Percentiles rank a stretch among this genome's conserved stretches.
Conservation (phyloP, 2,797 vertebrate species). For the Enteromius thamalakanensis region DNA sequence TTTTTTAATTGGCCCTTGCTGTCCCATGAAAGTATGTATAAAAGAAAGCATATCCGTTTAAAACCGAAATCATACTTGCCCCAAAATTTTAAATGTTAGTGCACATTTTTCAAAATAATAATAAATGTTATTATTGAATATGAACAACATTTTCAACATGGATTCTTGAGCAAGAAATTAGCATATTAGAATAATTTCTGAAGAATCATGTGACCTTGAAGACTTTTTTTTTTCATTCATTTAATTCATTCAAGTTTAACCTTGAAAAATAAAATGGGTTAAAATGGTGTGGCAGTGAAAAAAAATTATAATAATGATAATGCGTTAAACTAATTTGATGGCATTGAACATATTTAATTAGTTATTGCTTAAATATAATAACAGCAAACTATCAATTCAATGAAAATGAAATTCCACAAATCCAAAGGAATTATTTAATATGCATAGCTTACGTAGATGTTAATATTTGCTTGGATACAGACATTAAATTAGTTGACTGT, state of each 20-base stretch:
- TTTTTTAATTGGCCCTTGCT: background rate
- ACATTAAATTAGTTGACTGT: background rate
- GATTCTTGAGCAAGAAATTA: background rate
- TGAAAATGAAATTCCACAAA: background rate
- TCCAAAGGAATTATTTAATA: background rate
- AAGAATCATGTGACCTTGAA: background rate
- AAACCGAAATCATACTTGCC: background rate
- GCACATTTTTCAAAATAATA: no score
- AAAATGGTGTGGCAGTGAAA: background rate
- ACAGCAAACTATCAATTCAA: background rate
- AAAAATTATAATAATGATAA: background rate
- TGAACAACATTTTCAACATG: background rate
- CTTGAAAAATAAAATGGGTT: background rate
- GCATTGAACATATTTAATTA: background rate
- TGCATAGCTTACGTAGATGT: background rate
- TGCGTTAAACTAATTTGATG: background rate
- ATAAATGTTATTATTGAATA: background rate
- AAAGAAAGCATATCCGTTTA: background rate
- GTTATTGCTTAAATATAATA: background rate
- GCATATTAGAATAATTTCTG: background rate
- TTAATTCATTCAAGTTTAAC: background rate
- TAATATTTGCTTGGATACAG: background rate
- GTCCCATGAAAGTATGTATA: background rate
- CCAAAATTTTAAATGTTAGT: no score
- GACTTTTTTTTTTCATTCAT: background rate